These are phyloP conservation scores for Drosophila dunni DNA, from an alignment of 1,140 invertebrate genomes.

Conservation along the genomic window DNA sequence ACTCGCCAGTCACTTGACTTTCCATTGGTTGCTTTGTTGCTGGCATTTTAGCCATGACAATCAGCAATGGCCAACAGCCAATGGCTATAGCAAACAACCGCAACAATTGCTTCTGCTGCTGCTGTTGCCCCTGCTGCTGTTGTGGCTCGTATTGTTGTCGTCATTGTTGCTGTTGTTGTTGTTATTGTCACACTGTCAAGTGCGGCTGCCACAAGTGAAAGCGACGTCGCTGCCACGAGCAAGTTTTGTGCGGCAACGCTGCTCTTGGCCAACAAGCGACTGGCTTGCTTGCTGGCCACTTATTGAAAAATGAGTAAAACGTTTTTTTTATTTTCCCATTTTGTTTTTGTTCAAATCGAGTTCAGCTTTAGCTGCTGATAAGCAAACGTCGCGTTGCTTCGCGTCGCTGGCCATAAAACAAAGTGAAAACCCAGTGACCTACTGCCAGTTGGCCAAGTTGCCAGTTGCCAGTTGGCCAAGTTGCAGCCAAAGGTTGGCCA, in stretches of 20 bases:
- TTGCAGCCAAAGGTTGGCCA: conserved; percentile 6
- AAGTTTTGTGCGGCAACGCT: conserved; percentile 51
- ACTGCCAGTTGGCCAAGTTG: conserved; percentile 42
- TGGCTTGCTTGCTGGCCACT: conserved; percentile 39
- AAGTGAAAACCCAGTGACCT: conserved; percentile 81
- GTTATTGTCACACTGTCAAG: conserved; percentile 74
- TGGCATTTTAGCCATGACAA: conserved; percentile 71
- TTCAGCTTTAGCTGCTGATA: conserved; percentile 65
- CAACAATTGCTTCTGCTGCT: conserved; percentile 69
- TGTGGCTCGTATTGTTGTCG: conserved; percentile 35
- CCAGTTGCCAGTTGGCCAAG: conserved; percentile 13
- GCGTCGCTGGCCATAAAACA: conserved; percentile 63
- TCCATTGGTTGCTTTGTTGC: conserved; percentile 35
- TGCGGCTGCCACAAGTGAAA: conserved; percentile 75
- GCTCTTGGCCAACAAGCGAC: conserved; percentile 2
- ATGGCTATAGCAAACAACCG: conserved; percentile 74
- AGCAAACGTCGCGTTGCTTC: conserved; percentile 57
- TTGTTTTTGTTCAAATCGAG: conserved; percentile 55
- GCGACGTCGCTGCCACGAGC: conserved; percentile 48
- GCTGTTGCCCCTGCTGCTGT: conserved; percentile 11
- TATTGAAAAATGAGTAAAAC: conserved; percentile 79
- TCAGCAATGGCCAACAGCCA: conserved; percentile 76
- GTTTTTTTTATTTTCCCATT: conserved; percentile 35
- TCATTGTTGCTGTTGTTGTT: conserved; percentile 46
- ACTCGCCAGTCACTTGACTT: conserved; percentile 25